Base-by-base conservation (phyloP, 2,797 vertebrate species). In the Corythornis leucogaster region DNA sequence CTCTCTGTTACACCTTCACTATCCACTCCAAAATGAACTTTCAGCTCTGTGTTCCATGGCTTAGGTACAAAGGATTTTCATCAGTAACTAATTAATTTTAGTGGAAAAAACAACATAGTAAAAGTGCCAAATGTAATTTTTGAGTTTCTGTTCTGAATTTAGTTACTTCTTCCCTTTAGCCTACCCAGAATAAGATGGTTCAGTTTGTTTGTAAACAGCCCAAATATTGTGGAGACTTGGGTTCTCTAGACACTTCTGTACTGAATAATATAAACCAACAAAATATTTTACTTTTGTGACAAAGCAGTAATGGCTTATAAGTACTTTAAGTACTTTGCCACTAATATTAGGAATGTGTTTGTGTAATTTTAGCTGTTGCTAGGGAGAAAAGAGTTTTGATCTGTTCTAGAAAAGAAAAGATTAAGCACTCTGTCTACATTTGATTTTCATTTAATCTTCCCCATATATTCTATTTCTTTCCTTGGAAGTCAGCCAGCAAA, bases 371-470 rank as follows among this genome's bases (percentile, higher is more conserved):
- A 87, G 59, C 45, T 91, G 66, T 83, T 95, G 25, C 48, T 85
- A 79, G 53, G 82, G n/a, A 80, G 70, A 83, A 87, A 83, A 85
- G 35, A 19, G 20, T 87, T 92, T 62, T 80, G 73, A 80, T 63
- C 68, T 89, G 61, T 40, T 70, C 25, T 87, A 76, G 43, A 84
- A 62, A 76, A 82, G 16, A 54, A 76, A 92, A 93, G 51, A 69
- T 91, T 80, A 89, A 91, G 51, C 58, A 67, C 48, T 85, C 85
- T 87, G 63, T 69, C 85, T 85, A 63, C 91, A 87, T 95, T 96
- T 87, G 89, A 95, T 95, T 94, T 88, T 94, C 70, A 87, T 92
- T 94, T 95, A 17, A 45, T 85, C 87, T 91, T 85, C 40, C 51
- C 35, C 45, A 53, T 83, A 89, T 76, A 80, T 57, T 92, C 80